Conservation (phyloP, 2,888 invertebrate species). For the Phlogophora meticulosa region DNA sequence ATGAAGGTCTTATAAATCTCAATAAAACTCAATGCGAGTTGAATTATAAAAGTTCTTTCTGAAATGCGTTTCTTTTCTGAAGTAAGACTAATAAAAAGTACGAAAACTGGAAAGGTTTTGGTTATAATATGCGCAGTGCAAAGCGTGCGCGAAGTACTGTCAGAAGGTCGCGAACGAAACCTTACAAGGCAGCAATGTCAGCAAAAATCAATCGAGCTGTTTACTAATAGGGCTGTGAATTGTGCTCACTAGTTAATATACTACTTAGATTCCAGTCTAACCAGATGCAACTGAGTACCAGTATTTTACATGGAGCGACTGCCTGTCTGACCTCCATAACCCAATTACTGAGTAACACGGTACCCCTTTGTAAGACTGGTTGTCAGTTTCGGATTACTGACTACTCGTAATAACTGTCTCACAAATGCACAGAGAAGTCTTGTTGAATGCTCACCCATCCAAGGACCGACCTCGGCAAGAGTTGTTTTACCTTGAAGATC, state of each 20-base stretch:
- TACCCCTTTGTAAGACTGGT: too few relatives aligned
- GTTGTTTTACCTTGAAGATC: too few relatives aligned
- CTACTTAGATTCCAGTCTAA: not conserved
- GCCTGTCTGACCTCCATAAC: too few relatives aligned
- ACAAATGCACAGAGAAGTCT: too few relatives aligned
- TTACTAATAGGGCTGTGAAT: slow-evolving; percentile 50
- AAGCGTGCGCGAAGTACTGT: slow-evolving; percentile 57
- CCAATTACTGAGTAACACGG: too few relatives aligned
- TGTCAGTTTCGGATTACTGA: too few relatives aligned
- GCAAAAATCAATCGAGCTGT: slow-evolving; percentile 72
- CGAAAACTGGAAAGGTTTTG: slow-evolving; percentile 25
- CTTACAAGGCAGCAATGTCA: slow-evolving; percentile 76
- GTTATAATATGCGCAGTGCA: slow-evolving; percentile 52
- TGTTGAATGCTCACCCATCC: too few relatives aligned
- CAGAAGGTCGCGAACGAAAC: slow-evolving; percentile 77
- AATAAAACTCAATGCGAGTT: slow-evolving; percentile 23
- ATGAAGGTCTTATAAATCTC: slow-evolving; percentile 35
- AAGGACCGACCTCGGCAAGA: too few relatives aligned
- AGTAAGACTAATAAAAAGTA: slow-evolving; percentile 7
- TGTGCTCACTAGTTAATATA: slow-evolving; percentile 18
- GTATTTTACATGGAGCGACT: too few relatives aligned
- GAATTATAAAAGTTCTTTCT: slow-evolving; percentile 19
- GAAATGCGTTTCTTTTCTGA: slow-evolving; percentile 11
- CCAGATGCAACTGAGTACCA: too few relatives aligned
- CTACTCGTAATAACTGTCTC: too few relatives aligned